phyloP scores from a whole-genome alignment of 1,140 invertebrate species.

The Artemia franciscana region DNA sequence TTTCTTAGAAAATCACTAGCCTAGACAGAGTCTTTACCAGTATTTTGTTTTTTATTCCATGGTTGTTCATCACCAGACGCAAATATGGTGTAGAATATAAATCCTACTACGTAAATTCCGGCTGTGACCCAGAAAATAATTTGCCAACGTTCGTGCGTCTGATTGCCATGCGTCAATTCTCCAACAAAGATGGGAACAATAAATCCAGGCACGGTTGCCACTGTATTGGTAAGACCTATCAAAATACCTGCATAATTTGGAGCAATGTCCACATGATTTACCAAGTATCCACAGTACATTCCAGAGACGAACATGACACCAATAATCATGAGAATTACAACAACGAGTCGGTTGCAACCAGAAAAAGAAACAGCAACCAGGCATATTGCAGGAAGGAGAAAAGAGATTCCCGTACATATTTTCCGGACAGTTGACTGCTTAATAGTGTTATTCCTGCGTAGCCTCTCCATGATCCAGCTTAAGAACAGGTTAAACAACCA shows the following conservation, averaged over 20 bases:
- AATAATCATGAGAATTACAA: constrained; percentile 43
- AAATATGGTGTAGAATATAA: constrained; percentile 47
- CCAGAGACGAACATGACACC: constrained; percentile 51
- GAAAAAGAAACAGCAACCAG: constrained; percentile 40
- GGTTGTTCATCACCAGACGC: constrained; percentile 55
- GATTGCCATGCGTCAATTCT: constrained; percentile 40
- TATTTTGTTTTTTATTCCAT: too few species aligned
- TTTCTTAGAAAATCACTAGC: too few species aligned
- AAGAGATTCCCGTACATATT: too few species aligned
- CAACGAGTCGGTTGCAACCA: constrained; percentile 33
- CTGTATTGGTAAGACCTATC: constrained; percentile 60
- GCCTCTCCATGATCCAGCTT: too few species aligned
- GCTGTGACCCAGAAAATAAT: constrained; percentile 60
- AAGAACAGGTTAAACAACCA: too few species aligned
- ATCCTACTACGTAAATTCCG: constrained; percentile 43
- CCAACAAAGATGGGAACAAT: constrained; percentile 56
- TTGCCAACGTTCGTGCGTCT: constrained; percentile 52
- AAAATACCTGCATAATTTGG: constrained; percentile 55
- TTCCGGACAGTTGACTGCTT: too few species aligned
- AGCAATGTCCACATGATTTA: too few species aligned
- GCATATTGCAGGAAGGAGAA: constrained; percentile 35
- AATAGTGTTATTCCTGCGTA: too few species aligned
- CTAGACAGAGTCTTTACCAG: too few species aligned
- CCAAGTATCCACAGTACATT: constrained; percentile 64
- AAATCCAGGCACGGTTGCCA: constrained; percentile 66